Percentiles rank a stretch among this genome's conserved stretches.
Conservation (phyloP, 2,113 vertebrate species). For the Grallaria varia region DNA sequence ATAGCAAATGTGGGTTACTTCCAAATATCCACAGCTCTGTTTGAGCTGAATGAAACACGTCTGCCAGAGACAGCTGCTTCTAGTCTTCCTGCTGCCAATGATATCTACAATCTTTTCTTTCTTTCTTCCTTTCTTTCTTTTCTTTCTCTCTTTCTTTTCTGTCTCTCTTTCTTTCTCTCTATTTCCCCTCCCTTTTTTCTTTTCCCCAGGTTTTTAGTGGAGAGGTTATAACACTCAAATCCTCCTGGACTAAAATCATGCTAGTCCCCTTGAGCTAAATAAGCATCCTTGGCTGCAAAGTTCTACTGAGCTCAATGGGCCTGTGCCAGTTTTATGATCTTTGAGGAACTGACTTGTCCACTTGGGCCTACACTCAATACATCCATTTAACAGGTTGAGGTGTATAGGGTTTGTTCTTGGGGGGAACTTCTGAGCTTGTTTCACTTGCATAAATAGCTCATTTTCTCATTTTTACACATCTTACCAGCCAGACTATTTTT, state of each 20-base stretch:
- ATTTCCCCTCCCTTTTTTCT: background rate
- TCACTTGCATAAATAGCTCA: background rate
- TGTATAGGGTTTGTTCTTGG: background rate
- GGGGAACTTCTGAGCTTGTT: background rate
- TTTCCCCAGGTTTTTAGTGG: background rate
- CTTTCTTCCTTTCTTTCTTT: no score
- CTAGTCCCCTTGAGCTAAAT: background rate
- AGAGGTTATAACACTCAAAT: background rate
- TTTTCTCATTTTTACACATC: background rate
- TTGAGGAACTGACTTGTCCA: background rate
- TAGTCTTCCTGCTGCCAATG: background rate
- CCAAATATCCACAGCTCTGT: conserved; percentile 7
- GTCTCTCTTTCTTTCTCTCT: no score
- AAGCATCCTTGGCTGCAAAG: background rate
- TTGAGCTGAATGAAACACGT: conserved; percentile 18
- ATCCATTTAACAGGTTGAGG: background rate
- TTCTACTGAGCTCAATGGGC: background rate
- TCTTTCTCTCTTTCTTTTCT: no score
- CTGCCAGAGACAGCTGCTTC: conserved; percentile 33
- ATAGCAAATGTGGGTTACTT: conserved; percentile 4
- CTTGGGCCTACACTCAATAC: background rate
- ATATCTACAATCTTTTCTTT: background rate
- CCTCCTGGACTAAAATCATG: background rate
- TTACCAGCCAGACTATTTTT: no score
- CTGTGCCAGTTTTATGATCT: background rate